Evolutionary conservation across 2,888 invertebrate species (phyloP), one percentile per base, ranked within the genome.

Genomic region (Mythimna loreyi): DNA sequence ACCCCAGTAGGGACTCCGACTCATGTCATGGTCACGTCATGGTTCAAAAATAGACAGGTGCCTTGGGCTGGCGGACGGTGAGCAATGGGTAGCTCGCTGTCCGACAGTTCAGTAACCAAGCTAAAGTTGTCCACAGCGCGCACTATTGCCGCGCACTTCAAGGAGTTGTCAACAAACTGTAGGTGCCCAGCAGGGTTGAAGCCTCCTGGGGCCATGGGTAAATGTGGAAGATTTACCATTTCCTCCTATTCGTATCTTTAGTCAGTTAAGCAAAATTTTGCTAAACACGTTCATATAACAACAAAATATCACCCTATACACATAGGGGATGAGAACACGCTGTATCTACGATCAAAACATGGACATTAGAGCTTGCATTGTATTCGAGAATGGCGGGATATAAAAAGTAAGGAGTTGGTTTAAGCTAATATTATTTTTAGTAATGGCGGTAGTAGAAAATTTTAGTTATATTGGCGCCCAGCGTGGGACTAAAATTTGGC

Each of bases 321-420:
- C 23, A 43, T 47, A 43, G 50, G 55, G 33, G 50, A 59, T 33
- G 58, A n/a, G 64, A 81, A 67, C 74, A 67, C 72, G 66, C 72
- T 75, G 66, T 81, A 82, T 82, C 79, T 75, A 60, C 23, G 72
- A 82, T 84, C 82, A 84, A 75, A 82, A 84, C 82, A 82, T 84
- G 79, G 47, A 70, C 67, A 84, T 81, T 78, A 80, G 40, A 69
- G 43, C 47, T 61, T 67, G 55, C 71, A 45, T 63, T 75, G 64
- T 80, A 69, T 72, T 53, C 59, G 40, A 66, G 13, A 28, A 55
- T 43, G 23, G 11, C 4, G 21, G 28, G 6, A 25, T 28, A 40
- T 21, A 19, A 11, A 78, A 53, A 58, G 47, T 58, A 9, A n/a
- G 66, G 57, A 72, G 43, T 58, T n/a, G n/a, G 16, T 47, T 23